These are phyloP conservation scores for Brachypalpus laphriformis DNA, from an alignment of 2,888 invertebrate genomes.

Conservation along the genomic window DNA sequence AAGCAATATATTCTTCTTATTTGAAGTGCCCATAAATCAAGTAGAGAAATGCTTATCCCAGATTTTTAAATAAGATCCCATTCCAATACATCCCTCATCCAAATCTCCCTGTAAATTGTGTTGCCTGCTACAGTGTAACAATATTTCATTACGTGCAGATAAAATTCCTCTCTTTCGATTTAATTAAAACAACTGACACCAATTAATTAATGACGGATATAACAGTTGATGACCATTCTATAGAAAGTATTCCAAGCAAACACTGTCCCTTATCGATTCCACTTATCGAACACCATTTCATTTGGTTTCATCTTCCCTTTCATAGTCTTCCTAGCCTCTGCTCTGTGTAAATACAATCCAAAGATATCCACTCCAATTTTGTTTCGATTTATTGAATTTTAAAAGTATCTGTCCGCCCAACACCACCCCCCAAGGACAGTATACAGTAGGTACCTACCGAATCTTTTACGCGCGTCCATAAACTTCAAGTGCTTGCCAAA, in stretches of 20 bases:
- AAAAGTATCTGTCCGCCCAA: background rate
- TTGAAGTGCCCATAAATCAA: no score
- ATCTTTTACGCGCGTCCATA: constrained; percentile 58
- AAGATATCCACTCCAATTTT: constrained; percentile 47
- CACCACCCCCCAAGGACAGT: background rate
- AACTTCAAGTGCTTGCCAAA: constrained; percentile 60
- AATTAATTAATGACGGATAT: constrained; percentile 56
- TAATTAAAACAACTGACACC: constrained; percentile 47
- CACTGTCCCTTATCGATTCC: constrained; percentile 43
- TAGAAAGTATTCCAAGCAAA: constrained; percentile 5
- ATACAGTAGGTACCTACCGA: background rate
- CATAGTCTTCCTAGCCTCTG: background rate
- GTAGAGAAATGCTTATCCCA: no score
- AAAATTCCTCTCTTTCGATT: constrained; percentile 15
- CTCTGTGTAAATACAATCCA: constrained; percentile 9
- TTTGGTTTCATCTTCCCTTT: background rate
- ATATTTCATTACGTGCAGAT: constrained; percentile 3
- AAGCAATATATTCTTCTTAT: no score
- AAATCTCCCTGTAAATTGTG: no score
- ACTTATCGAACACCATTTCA: constrained; percentile 31
- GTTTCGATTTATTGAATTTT: constrained; percentile 71
- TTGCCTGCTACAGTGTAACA: constrained; percentile 3
- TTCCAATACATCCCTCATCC: no score
- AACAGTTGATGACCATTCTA: constrained; percentile 22
- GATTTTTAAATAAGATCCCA: no score